Conservation (phyloP, 2,797 vertebrate species). For the Lepus oiostolus region DNA sequence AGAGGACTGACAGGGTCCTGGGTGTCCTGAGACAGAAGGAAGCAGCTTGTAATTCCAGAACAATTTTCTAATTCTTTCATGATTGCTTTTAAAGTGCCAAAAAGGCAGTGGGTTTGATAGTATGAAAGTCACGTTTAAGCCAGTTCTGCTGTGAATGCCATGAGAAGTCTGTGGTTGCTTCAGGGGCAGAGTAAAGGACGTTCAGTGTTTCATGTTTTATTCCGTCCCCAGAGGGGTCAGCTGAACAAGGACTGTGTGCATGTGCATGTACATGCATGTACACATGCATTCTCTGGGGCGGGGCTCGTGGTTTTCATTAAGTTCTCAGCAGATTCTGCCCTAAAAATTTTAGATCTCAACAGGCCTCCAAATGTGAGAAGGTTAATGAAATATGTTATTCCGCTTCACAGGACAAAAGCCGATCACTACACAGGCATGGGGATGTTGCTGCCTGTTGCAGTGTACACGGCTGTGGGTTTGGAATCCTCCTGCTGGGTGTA, state of each 20-base stretch:
- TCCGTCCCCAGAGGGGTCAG: neutral
- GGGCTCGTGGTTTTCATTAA: neutral
- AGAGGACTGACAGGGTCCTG: neutral
- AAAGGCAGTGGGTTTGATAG: neutral
- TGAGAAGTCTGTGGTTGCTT: slow-evolving; percentile 3
- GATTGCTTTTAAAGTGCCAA: slow-evolving; percentile 43
- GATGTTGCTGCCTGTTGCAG: neutral
- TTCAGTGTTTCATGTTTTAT: slow-evolving; percentile 41
- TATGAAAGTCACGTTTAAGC: neutral
- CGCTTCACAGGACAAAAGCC: slow-evolving; percentile 18
- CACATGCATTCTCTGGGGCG: neutral
- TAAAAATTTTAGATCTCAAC: slow-evolving; percentile 19
- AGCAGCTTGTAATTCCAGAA: slow-evolving; percentile 8
- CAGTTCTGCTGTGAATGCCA: neutral
- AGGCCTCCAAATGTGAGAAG: slow-evolving; percentile 24
- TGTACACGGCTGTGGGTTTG: neutral
- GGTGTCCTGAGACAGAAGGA: neutral
- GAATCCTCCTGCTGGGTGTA: neutral
- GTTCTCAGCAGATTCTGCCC: neutral
- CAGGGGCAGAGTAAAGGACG: slow-evolving; percentile 34
- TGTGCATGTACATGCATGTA: neutral
- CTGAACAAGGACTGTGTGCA: neutral
- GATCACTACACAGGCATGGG: neutral
- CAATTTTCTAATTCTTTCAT: slow-evolving; percentile 28
- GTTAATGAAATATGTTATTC: slow-evolving; percentile 15